Evolutionary conservation across 2,797 vertebrate species (phyloP), one percentile per base, ranked within the genome.

Genomic region (Alfaro cultratus): DNA sequence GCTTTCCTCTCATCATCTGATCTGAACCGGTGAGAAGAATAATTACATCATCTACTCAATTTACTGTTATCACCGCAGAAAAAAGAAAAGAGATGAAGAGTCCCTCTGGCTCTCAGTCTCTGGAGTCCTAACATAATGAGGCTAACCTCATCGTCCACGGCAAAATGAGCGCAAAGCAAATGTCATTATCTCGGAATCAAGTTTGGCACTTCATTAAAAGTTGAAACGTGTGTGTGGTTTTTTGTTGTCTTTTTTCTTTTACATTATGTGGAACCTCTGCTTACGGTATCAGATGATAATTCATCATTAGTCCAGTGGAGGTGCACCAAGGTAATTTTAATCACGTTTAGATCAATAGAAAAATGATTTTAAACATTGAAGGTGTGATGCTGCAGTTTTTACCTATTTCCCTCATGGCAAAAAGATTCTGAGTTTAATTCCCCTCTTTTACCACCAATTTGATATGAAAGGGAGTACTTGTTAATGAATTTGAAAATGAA

Each of bases 131-230:
- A 88, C 87, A 89, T 84, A 90, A 86, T 83, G 74, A 89, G 77
- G 64, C 26, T 85, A 83, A 90, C 89, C 49, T 80, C 67, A 16
- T 21, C 62, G 67, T 83, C 80, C 84, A 81, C 86, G 84, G 70
- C 81, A 46, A 81, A 80, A 87, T 88, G 57, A 85, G 45, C 73
- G 87, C 86, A 87, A 88, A 90, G 87, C 80, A 85, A 88, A 93
- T 84, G 86, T 89, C 78, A 85, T 87, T 85, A 87, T 85, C 78
- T 80, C 75, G 4, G 36, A 85, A 85, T 89, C 73, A 83, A 73
- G 80, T 81, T 73, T 75, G 76, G 53, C 76, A 79, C 84, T 86
- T 90, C 77, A 92, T 91, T 88, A 88, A 88, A 89, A 83, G 60
- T 5, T 16, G 3, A 67, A 71, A 67, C 78, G 53, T 60, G 77